These are phyloP conservation scores for Adineta ricciae DNA, from an alignment of 2,888 invertebrate genomes.

Conservation along the genomic window DNA sequence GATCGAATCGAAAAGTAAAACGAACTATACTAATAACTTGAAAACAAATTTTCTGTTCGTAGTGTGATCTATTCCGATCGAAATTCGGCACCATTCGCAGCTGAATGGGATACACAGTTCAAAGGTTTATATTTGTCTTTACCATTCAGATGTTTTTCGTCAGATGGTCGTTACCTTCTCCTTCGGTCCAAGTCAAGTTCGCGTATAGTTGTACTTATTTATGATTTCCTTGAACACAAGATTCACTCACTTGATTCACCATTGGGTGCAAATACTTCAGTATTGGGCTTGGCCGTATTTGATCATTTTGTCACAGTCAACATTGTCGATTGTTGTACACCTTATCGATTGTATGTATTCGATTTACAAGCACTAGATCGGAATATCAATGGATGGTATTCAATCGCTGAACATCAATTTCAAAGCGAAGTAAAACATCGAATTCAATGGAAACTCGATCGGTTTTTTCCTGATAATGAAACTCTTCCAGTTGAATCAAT, in stretches of 20 bases:
- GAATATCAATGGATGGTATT: background rate
- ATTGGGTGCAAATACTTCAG: background rate
- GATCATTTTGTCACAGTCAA: background rate
- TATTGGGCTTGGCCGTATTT: background rate
- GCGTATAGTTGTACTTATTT: background rate
- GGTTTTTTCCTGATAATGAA: slow-evolving; percentile 1
- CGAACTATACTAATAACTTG: no score
- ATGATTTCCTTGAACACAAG: background rate
- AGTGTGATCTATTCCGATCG: background rate
- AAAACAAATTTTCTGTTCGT: background rate
- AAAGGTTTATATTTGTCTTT: background rate
- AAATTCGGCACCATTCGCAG: background rate
- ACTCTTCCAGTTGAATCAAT: background rate
- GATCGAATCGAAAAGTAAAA: background rate
- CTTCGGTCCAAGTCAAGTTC: background rate
- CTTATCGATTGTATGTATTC: background rate
- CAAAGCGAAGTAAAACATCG: background rate
- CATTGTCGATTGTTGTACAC: background rate
- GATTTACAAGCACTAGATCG: background rate
- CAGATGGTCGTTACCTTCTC: background rate
- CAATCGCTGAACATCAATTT: background rate
- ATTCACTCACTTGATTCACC: background rate
- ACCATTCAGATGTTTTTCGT: background rate
- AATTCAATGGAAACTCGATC: background rate
- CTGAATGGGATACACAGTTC: background rate